Base-by-base conservation (phyloP, 2,113 vertebrate species). In the Puntigrus tetrazona region DNA sequence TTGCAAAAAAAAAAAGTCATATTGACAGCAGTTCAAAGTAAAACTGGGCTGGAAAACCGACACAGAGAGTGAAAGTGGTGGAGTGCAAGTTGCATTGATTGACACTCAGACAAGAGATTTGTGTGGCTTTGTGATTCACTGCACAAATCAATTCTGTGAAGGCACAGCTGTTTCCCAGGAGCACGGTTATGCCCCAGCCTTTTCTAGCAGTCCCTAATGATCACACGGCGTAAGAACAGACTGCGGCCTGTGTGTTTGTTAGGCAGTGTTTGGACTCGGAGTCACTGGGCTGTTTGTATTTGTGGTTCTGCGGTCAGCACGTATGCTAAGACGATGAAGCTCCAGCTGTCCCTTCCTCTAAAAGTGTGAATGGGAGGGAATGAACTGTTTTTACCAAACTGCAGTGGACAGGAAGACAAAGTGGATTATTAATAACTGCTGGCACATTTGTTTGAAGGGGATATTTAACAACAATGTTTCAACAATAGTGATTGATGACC, bases 101-200 rank as follows among this genome's bases (percentile, higher is more conserved):
- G 75, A 34, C 50, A 57, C 34, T 57, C 22, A 78, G 55, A 78
- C 20, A 27, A 61, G 57, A 61, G 55, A 55, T 61, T 41, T 78
- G 55, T 61, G 55, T 59, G 13, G 55, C 55, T 78, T 41, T 78
- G 77, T 78, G 55, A 61, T 78, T 78, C 77, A 78, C 38, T 63
- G 77, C 34, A 5, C 77, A 78, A 78, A 78, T 78, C 34, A 61
- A 27, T 61, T 43, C 36, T 61, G 36, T 7, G 55, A 78, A 43
- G n/a, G 55, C 55, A 78, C 34, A 78, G 77, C 77, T 61, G 77
- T 61, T 78, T 78, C 77, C 77, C 52, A 61, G 52, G 76, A 78
- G 36, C 36, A 41, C 36, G n/a, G 25, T 27, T 61, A 27, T 61
- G 77, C 55, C 75, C 52, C 34, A 78, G 50, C 5, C 22, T 78